These are phyloP conservation scores for Pica pica DNA, from an alignment of 2,113 vertebrate genomes.

Conservation along the genomic window DNA sequence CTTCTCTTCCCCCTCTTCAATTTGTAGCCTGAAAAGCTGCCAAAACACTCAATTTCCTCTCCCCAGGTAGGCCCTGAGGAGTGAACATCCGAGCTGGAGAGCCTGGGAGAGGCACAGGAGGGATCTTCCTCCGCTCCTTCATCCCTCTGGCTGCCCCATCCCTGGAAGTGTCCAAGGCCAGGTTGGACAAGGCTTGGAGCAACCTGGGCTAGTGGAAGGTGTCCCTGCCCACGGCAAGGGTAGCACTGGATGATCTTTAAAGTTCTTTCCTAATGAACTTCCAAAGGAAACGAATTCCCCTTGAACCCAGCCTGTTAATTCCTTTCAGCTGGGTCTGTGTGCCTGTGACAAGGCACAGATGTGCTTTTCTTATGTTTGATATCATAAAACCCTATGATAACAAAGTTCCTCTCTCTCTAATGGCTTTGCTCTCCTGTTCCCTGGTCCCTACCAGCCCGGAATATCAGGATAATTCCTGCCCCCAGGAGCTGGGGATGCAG, in stretches of 20 bases:
- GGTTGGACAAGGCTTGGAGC: fast-evolving
- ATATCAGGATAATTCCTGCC: background rate
- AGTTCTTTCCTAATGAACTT: background rate
- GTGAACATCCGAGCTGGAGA: fast-evolving
- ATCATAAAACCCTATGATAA: background rate
- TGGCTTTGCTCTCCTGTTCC: background rate
- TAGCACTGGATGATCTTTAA: background rate
- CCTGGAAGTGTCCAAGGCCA: background rate
- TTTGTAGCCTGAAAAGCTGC: constrained; percentile 49
- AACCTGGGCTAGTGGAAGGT: background rate
- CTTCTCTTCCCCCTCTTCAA: constrained; percentile 30
- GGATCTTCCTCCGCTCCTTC: fast-evolving
- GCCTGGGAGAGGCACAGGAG: background rate
- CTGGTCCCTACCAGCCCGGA: background rate
- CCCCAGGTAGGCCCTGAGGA: background rate
- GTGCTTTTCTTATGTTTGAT: background rate
- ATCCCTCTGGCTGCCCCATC: background rate
- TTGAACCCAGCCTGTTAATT: background rate
- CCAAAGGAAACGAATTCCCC: background rate
- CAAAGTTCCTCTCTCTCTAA: fast-evolving
- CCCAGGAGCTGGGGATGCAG: background rate
- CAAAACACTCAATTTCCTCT: constrained; percentile 1
- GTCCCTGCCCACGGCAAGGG: background rate
- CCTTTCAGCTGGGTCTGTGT: background rate
- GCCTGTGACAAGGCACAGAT: background rate